Evolutionary conservation across 2,888 invertebrate genomes (phyloP).

Genomic region (Brachyopa scutellaris): DNA sequence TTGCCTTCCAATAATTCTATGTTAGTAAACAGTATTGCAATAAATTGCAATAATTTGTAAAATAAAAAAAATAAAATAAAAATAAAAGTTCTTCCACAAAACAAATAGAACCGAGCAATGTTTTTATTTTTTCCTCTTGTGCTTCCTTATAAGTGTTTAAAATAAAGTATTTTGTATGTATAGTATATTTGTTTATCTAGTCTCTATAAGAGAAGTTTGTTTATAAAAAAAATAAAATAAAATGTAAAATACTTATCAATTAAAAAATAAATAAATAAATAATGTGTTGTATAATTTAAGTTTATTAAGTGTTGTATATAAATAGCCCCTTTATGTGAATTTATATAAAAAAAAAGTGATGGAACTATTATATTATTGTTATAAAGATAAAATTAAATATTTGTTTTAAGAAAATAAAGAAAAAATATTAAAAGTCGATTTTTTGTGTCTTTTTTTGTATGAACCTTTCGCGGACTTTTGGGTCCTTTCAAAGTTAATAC

Average conservation of each 20-base stretch:
- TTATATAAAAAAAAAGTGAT: slow-evolving; percentile 60
- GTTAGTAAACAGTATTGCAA: slow-evolving; percentile 44
- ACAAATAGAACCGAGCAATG: background rate
- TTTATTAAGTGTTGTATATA: slow-evolving; percentile 48
- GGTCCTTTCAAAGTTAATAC: too few species aligned
- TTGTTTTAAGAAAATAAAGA: slow-evolving; percentile 42
- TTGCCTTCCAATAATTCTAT: slow-evolving; percentile 70
- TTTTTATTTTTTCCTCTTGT: slow-evolving; percentile 15
- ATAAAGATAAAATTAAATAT: slow-evolving; percentile 25
- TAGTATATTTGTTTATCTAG: slow-evolving; percentile 49
- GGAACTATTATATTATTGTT: slow-evolving; percentile 58
- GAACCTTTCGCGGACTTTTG: too few species aligned
- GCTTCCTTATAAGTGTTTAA: slow-evolving; percentile 32
- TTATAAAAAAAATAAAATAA: slow-evolving; percentile 6
- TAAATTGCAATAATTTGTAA: slow-evolving; percentile 53
- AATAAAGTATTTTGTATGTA: background rate
- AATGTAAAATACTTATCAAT: background rate
- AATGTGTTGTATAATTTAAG: slow-evolving; percentile 22
- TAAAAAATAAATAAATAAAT: background rate
- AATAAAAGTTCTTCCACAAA: slow-evolving; percentile 56
- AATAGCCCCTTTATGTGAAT: slow-evolving; percentile 52
- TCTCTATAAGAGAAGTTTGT: slow-evolving; percentile 66
- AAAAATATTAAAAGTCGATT: too few species aligned
- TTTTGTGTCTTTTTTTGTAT: too few species aligned
- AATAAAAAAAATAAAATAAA: too few species aligned